Evolutionary conservation across 2,113 vertebrate species (phyloP).

Genomic region (Danio rerio): DNA sequence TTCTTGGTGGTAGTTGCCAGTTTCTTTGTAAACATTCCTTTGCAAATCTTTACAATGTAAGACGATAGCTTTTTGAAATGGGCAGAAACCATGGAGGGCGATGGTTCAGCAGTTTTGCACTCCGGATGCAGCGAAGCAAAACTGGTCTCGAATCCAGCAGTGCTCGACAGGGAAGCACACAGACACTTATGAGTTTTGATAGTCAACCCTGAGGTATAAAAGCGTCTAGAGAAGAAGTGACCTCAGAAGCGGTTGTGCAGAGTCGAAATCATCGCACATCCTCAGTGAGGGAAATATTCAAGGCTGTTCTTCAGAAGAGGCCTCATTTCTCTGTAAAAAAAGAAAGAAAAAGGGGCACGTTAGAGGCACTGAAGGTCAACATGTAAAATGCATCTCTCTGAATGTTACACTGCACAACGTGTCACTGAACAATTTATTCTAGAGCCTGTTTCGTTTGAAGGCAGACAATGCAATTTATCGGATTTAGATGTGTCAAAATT

Average conservation of each 20-base stretch:
- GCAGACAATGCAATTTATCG: not conserved
- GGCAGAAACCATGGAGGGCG: slow-evolving; percentile 92
- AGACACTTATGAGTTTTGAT: slow-evolving; percentile 59
- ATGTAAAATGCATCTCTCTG: slow-evolving; percentile 2
- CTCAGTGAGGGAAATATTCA: slow-evolving; percentile 31
- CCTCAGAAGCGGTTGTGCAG: slow-evolving; percentile 39
- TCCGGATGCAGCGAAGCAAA: slow-evolving; percentile 66
- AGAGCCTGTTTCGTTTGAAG: not conserved
- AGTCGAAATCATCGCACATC: slow-evolving; percentile 54
- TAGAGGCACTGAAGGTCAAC: not conserved
- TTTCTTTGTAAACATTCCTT: slow-evolving; percentile 99
- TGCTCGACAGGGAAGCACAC: slow-evolving; percentile 53
- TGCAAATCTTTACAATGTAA: slow-evolving; percentile 93
- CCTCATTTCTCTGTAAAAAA: slow-evolving; percentile 38
- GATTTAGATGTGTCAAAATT: not conserved
- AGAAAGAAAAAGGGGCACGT: not conserved
- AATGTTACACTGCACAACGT: not conserved
- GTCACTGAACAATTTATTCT: not conserved
- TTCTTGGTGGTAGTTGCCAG: slow-evolving; percentile 90
- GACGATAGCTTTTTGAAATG: slow-evolving; percentile 88
- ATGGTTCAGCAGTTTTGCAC: slow-evolving; percentile 69
- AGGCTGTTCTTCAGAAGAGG: slow-evolving; percentile 4
- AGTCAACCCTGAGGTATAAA: slow-evolving; percentile 58
- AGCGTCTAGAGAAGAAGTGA: slow-evolving; percentile 45
- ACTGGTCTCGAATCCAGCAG: slow-evolving; percentile 61